Percentiles rank a stretch among this genome's conserved stretches.
Conservation (phyloP, 2,797 vertebrate species). For the Sus cebifrons region DNA sequence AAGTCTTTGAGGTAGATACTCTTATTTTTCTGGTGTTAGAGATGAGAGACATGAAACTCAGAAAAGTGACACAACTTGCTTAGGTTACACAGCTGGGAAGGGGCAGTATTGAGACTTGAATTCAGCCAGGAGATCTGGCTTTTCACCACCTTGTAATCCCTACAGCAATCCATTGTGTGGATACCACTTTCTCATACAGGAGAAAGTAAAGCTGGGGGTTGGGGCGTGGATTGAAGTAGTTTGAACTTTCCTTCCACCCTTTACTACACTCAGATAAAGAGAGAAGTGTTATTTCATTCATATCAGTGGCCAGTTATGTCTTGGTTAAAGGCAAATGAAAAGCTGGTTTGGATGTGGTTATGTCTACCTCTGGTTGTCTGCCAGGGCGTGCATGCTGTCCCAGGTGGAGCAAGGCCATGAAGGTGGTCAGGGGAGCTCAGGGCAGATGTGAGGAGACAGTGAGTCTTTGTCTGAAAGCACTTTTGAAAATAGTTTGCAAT, state of each 20-base stretch:
- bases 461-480: neutral
- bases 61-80: neutral
- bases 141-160: neutral
- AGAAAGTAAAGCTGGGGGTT: neutral
- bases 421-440: neutral
- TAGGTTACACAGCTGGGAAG: neutral
- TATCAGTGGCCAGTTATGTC: neutral
- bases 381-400: neutral
- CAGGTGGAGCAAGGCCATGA: neutral
- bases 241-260: neutral
- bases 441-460: neutral
- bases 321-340: neutral
- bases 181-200: neutral
- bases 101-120: neutral
- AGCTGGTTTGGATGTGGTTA: neutral
- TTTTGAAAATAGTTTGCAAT: neutral
- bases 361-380: neutral
- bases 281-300: neutral
- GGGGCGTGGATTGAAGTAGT: neutral
- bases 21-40: neutral
- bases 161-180: neutral
- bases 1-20: neutral
- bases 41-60: neutral
- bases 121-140: neutral
- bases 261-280: neutral